phyloP scores from a whole-genome alignment of 2,888 invertebrate genomes.

The Philonicus albiceps region DNA sequence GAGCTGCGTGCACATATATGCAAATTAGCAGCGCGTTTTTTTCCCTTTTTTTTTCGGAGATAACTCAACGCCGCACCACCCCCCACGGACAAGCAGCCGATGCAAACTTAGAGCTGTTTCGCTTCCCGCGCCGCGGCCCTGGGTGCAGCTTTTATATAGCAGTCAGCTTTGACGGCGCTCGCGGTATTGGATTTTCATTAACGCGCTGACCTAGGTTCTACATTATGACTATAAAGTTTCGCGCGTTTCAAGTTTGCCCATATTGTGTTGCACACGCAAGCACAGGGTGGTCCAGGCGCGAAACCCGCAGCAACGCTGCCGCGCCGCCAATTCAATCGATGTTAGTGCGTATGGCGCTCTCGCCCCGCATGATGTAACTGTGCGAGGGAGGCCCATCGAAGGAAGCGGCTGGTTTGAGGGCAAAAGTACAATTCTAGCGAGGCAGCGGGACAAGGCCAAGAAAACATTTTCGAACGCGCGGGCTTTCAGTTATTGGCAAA shows the following conservation, averaged over 20 bases:
- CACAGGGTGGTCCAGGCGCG: slow-evolving; percentile 4
- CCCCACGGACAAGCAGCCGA: background rate
- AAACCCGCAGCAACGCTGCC: background rate
- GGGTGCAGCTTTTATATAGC: slow-evolving; percentile 35
- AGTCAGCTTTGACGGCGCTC: slow-evolving; percentile 7
- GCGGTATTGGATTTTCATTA: slow-evolving; percentile 41
- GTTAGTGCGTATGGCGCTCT: background rate
- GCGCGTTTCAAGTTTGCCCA: slow-evolving; percentile 13
- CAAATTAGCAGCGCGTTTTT: background rate
- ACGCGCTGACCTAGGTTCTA: slow-evolving; percentile 43
- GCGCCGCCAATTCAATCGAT: background rate
- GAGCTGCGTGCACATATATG: slow-evolving; percentile 6
- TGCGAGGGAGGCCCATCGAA: background rate
- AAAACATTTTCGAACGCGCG: background rate
- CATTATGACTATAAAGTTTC: slow-evolving; percentile 44
- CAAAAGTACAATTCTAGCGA: background rate
- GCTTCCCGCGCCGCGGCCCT: slow-evolving; percentile 20
- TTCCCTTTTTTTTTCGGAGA: background rate
- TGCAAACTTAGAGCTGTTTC: background rate
- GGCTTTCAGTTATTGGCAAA: background rate
- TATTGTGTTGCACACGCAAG: slow-evolving; percentile 30
- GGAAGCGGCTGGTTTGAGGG: background rate
- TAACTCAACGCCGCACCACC: background rate
- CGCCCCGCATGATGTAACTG: background rate
- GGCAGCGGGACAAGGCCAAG: background rate